A percentile compares a stretch with the other conserved stretches of the same genome.
phyloP scores from a whole-genome alignment of 1,140 invertebrate species.

The Pseudomyrmex sp. region DNA sequence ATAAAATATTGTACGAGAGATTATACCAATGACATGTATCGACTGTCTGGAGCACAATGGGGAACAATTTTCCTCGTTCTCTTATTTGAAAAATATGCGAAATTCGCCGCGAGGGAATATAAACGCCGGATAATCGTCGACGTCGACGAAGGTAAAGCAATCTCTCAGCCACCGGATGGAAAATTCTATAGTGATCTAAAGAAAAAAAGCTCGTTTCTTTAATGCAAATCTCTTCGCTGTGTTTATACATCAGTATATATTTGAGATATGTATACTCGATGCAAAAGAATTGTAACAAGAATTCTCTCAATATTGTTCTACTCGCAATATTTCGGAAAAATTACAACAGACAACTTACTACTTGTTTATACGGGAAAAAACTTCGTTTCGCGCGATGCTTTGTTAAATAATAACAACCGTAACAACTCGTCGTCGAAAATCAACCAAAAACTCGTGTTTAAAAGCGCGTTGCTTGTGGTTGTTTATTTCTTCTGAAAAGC shows the following conservation, averaged over 20 bases:
- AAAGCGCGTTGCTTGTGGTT: background rate
- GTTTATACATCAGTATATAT: conserved; percentile 8
- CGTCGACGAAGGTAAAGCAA: conserved; percentile 38
- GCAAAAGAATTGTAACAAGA: conserved; percentile 2
- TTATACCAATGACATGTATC: conserved; percentile 2
- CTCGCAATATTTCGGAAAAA: background rate
- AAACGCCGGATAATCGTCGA: conserved; percentile 48
- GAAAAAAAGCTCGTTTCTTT: conserved; percentile 24
- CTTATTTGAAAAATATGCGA: conserved; percentile 37
- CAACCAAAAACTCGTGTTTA: background rate
- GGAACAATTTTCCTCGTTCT: conserved; percentile 12
- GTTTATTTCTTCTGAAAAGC: background rate
- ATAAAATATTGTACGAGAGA: background rate
- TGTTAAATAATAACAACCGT: background rate
- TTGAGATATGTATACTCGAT: background rate
- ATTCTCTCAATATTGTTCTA: background rate
- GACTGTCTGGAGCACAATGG: conserved; percentile 14
- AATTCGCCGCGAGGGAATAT: conserved; percentile 44
- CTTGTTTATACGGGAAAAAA: background rate
- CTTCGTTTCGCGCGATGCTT: background rate
- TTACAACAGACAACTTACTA: background rate
- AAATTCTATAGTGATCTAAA: conserved; percentile 41
- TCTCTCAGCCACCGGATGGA: conserved; percentile 28
- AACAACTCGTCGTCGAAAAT: background rate
- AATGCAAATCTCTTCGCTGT: conserved; percentile 15